Base-by-base conservation (phyloP, 2,888 invertebrate species). In the Aporophyla nigra region DNA sequence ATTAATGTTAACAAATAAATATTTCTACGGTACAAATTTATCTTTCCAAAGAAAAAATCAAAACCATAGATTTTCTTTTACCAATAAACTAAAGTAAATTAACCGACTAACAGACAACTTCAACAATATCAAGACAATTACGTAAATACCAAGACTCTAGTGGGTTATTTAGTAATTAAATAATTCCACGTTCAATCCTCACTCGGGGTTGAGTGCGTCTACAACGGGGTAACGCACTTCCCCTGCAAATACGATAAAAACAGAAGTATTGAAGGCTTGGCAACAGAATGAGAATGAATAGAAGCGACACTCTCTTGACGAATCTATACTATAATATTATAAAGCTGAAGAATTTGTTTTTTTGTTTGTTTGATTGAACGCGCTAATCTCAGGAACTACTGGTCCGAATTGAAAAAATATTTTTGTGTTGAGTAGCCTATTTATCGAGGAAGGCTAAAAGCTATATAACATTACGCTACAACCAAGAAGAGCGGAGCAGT, bases 141-240 rank as follows among this genome's bases (percentile, higher is more conserved):
- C 67, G 72, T 43, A 43, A 62, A 69, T 27, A 49, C 24, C n/a
- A 40, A 66, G 71, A 79, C 70, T 71, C 16, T 71, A 70, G 58
- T 68, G 67, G 49, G 69, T 77, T 70, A 74, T 81, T 81, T 67
- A 54, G 63, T 78, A 83, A 85, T 85, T 86, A 81, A 78, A 78
- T 73, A 76, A 83, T 74, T 68, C 73, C 19, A 33, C 59, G 1
- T 49, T 63, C 70, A 61, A 76, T 80, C 59, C 61, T 63, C 58
- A 24, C 58, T 62, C 27, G 21, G 40, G 24, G 43, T 66, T 9
- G 59, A 80, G 79, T 27, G 56, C 61, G 24, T 33, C 19, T 33
- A 19, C 43, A 14, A 21, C n/a, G 65, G 56, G 53, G 51, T 66
- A 72, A 65, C 59, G 75, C 33, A 74, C 76, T 69, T 59, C 65